phyloP scores from a whole-genome alignment of 1,140 invertebrate genomes.

The Wiebesia pumilae region DNA sequence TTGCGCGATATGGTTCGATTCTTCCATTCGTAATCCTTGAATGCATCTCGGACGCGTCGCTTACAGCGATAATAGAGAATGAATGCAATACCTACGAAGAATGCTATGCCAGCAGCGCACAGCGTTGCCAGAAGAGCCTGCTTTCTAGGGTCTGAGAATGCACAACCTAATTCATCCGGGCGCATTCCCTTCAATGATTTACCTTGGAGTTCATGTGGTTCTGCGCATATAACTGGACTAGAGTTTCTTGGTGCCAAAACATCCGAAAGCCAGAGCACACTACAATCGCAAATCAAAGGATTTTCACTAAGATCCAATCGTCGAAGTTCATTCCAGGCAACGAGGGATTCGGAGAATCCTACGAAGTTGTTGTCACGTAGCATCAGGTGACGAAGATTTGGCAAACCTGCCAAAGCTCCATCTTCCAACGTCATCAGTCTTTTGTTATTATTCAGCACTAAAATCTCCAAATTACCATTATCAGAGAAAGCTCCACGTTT shows the following conservation, averaged over 20 bases:
- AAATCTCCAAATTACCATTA: conserved; percentile 87
- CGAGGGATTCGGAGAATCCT: conserved; percentile 83
- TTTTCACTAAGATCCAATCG: conserved; percentile 88
- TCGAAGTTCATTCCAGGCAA: conserved; percentile 86
- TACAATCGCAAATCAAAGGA: conserved; percentile 87
- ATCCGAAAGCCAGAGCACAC: conserved; percentile 86
- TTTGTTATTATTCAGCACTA: conserved; percentile 86
- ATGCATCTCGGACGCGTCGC: conserved; percentile 82
- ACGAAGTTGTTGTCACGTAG: conserved; percentile 86
- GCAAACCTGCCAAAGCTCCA: conserved; percentile 84
- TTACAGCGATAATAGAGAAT: conserved; percentile 86
- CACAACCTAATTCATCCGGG: conserved; percentile 87
- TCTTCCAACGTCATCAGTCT: conserved; percentile 82
- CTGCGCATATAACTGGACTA: conserved; percentile 83
- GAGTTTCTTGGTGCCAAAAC: conserved; percentile 84
- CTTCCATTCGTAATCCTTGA: conserved; percentile 88
- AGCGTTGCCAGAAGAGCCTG: conserved; percentile 86
- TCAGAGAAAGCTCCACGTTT: conserved; percentile 85
- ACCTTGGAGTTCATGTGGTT: conserved; percentile 82
- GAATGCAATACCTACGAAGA: conserved; percentile 81
- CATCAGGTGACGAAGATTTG: conserved; percentile 84
- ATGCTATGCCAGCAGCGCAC: conserved; percentile 80
- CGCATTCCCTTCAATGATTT: conserved; percentile 81
- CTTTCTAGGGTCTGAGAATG: conserved; percentile 82
- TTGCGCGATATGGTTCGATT: conserved; percentile 85